These are phyloP conservation scores for Enteromius fasciolatus DNA, from an alignment of 2,797 vertebrate species.

Conservation along the genomic window DNA sequence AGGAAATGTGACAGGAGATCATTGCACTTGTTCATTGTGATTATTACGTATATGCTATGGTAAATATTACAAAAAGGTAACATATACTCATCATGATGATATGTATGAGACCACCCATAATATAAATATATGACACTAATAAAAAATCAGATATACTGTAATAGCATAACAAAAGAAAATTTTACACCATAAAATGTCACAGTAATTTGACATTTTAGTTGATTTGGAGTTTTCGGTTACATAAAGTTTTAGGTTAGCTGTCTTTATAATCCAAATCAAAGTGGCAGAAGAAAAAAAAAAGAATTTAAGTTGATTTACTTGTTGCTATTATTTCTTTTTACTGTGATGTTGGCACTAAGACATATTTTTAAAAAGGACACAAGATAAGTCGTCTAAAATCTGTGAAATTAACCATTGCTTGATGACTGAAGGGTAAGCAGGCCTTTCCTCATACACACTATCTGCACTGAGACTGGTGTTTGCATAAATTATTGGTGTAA, in stretches of 20 bases:
- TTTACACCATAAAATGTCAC: neutral
- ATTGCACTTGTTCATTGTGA: slow-evolving; percentile 5
- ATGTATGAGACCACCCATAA: no score
- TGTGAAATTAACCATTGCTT: neutral
- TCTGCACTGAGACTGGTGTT: slow-evolving; percentile 2
- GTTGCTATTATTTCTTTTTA: neutral
- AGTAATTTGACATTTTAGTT: neutral
- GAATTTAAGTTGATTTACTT: neutral
- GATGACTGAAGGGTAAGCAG: neutral
- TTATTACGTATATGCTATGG: neutral
- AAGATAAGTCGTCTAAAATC: neutral
- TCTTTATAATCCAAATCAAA: neutral
- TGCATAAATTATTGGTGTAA: neutral
- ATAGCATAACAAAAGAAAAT: neutral
- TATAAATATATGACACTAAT: neutral
- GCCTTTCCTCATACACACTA: slow-evolving; percentile 1
- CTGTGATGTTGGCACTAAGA: neutral
- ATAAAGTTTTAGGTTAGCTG: neutral
- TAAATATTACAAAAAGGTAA: neutral
- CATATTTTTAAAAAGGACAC: neutral
- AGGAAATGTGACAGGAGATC: neutral
- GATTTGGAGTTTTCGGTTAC: neutral
- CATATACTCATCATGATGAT: neutral
- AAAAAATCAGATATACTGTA: neutral
- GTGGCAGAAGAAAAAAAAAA: neutral